A percentile compares a stretch with the other conserved stretches of the same genome.
phyloP scores from a whole-genome alignment of 2,797 vertebrate species.

The Typhlichthys subterraneus region DNA sequence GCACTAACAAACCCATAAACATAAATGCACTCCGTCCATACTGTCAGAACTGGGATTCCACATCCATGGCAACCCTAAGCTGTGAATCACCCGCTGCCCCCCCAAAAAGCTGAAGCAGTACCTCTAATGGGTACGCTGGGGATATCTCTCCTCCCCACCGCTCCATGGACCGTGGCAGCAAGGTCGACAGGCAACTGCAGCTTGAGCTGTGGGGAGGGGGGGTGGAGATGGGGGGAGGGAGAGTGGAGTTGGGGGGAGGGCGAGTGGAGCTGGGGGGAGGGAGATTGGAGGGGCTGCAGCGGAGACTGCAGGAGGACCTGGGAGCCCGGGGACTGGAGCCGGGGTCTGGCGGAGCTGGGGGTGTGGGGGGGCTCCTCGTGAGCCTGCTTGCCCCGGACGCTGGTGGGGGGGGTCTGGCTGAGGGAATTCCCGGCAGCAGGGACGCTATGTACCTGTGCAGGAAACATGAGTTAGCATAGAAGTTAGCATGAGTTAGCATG shows the following conservation, averaged over 20 bases:
- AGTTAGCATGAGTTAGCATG: no score
- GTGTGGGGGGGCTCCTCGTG: slow-evolving; percentile 42
- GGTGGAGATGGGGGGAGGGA: slow-evolving; percentile 62
- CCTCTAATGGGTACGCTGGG: slow-evolving; percentile 73
- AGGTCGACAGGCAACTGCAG: slow-evolving; percentile 66
- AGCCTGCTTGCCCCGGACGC: slow-evolving; percentile 77
- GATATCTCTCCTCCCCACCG: slow-evolving; percentile 77
- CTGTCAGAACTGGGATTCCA: no score
- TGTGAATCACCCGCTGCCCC: no score
- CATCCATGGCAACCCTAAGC: no score
- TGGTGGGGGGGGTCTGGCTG: slow-evolving; percentile 85
- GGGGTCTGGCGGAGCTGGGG: slow-evolving; percentile 49
- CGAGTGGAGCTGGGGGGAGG: slow-evolving; percentile 40
- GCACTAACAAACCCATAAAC: no score
- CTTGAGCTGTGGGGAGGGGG: slow-evolving; percentile 64
- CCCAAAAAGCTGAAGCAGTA: slow-evolving; percentile 23
- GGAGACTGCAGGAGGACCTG: slow-evolving; percentile 57
- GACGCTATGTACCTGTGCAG: slow-evolving; percentile 76
- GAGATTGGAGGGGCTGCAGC: slow-evolving; percentile 56
- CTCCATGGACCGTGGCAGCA: slow-evolving; percentile 64
- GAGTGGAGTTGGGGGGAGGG: slow-evolving; percentile 59
- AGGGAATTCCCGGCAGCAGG: slow-evolving; percentile 84
- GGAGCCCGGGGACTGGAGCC: slow-evolving; percentile 56
- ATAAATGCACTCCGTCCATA: no score
- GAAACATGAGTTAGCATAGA: not conserved